Percentiles rank a stretch among this genome's conserved stretches.
phyloP scores from a whole-genome alignment of 2,113 vertebrate species.

The Sebastes fasciatus region DNA sequence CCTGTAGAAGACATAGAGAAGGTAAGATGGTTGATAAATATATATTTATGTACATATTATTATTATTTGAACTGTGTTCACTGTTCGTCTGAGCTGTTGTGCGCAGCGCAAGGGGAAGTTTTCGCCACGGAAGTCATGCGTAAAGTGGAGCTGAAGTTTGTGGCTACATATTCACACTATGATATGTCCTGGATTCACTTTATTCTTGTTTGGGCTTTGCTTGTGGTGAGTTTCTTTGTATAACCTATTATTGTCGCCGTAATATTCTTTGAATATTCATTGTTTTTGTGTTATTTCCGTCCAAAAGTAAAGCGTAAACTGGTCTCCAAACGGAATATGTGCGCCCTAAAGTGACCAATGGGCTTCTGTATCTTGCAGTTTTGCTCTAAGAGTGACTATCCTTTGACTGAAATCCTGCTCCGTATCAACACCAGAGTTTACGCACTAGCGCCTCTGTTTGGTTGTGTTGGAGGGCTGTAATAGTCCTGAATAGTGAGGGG shows the following conservation, averaged over 20 bases:
- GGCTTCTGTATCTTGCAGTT: too few species aligned
- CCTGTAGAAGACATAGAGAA: slow-evolving; percentile 19
- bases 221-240: background rate
- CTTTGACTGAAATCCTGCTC: background rate
- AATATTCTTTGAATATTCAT: accelerated
- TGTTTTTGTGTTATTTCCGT: background rate
- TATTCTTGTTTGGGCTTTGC: background rate
- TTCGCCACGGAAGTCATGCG: slow-evolving; percentile 13
- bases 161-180: background rate
- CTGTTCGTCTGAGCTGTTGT: background rate
- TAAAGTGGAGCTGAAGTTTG: slow-evolving; percentile 40
- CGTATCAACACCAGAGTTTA: background rate
- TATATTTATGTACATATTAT: background rate
- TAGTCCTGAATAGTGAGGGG: background rate
- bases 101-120: background rate
- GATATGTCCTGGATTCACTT: background rate
- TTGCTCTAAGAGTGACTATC: background rate
- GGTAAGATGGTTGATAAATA: slow-evolving; percentile 53
- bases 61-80: background rate
- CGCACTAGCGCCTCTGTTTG: background rate
- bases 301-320: background rate
- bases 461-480: slow-evolving; percentile 3
- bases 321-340: background rate
- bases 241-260: background rate
- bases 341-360: too few species aligned